Evolutionary conservation across 2,113 vertebrate species (phyloP).

Genomic region (Galbula dea): DNA sequence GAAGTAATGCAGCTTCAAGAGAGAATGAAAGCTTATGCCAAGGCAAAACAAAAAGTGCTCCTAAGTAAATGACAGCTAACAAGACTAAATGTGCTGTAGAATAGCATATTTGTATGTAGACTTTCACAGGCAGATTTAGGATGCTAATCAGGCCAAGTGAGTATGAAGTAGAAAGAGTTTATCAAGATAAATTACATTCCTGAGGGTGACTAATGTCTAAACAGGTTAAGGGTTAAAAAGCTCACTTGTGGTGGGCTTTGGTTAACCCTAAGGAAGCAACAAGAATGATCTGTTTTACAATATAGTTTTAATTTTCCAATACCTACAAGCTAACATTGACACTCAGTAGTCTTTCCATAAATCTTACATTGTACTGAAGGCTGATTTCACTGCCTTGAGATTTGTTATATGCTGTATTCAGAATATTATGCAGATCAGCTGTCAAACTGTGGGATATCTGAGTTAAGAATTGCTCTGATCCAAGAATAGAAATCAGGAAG

Average conservation of each 20-base stretch:
- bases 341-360: neutral
- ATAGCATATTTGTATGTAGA: neutral
- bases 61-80: neutral
- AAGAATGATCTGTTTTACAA: neutral
- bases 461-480: neutral
- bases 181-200: neutral
- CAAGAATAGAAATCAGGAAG: neutral
- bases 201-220: neutral
- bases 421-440: slow-evolving; percentile 19
- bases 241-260: fast-evolving
- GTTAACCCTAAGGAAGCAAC: neutral
- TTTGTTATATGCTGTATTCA: neutral
- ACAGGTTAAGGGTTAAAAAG: neutral
- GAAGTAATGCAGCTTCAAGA: neutral
- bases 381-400: neutral
- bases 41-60: neutral
- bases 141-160: neutral
- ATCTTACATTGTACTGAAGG: neutral
- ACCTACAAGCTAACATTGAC: neutral
- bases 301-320: neutral
- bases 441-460: slow-evolving; percentile 3
- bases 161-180: neutral
- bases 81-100: neutral
- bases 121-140: neutral
- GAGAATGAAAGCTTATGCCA: neutral